Base-by-base conservation (phyloP, 2,888 invertebrate species). In the Imbricaverruca yamaguchii region DNA sequence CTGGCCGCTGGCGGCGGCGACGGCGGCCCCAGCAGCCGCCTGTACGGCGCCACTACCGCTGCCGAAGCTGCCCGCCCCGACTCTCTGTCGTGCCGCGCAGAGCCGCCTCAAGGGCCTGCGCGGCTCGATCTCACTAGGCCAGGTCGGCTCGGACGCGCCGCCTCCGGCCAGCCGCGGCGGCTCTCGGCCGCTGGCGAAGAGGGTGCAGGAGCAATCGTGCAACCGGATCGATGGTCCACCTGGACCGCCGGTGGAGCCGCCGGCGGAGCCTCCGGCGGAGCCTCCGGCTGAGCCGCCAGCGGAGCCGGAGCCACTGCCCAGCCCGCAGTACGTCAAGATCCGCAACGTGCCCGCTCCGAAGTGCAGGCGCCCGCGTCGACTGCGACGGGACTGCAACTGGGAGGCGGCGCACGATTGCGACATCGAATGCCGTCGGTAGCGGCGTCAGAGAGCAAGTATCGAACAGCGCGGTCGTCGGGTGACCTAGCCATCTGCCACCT, bases 381-480 rank as follows among this genome's bases (percentile, higher is more conserved):
- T 74, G 21, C 53, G 53, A 8, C 53, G 53, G 10, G 55, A 53
- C 74, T 74, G 74, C 21, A 21, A 74, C 21, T 74, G 74, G 74
- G 74, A 74, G 55, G 74, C 55, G 21, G 74, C 74, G 55, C 74
- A 74, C 10, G 74, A 74, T 23, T 74, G 74, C 55, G 74, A 18
- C 9, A 11, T 74, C 0, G 74, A 74, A 10, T 74, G 74, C 21
- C 53, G 55, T 4, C 39, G 39, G 39, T 39, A 39, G 39, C 39
- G 4, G 2, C 39, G 39, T 39, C 39, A 39, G 39, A 39, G 39
- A 39, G 4, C 39, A 39, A 39, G 4, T 39, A 39, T 39, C 39
- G 39, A 4, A 4, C 39, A 39, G 39, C 4, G 39, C 39, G 39
- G 39, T 39, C 39, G 39, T 39, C 39, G 39, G 4, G 39, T 39